Percentiles rank a stretch among this genome's conserved stretches.
Evolutionary conservation across 2,797 vertebrate species (phyloP).

Genomic region (Dermochelys coriacea): DNA sequence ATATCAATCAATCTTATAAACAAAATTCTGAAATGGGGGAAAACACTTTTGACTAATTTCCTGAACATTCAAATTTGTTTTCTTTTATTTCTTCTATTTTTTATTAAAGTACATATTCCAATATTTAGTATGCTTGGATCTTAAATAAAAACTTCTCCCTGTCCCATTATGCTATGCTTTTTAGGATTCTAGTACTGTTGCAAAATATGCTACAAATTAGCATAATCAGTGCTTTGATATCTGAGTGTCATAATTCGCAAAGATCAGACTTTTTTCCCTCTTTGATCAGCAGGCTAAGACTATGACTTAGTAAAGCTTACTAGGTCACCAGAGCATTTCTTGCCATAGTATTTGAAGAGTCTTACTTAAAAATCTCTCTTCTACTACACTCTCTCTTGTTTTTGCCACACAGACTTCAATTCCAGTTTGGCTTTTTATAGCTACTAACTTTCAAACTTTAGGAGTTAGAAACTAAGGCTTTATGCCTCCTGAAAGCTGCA

Average conservation of each 20-base stretch:
- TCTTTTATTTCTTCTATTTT: neutral
- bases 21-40: neutral
- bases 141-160: neutral
- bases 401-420: fast-evolving
- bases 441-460: neutral
- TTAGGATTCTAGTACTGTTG: slow-evolving; percentile 2
- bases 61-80: neutral
- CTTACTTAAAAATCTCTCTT: neutral
- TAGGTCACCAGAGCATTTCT: neutral
- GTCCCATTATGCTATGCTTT: slow-evolving; percentile 15
- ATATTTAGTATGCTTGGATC: neutral
- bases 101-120: neutral
- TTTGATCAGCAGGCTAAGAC: neutral
- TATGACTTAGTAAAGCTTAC: slow-evolving; percentile 16
- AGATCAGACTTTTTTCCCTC: neutral
- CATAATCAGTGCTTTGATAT: neutral
- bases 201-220: neutral
- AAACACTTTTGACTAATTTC: neutral
- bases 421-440: fast-evolving
- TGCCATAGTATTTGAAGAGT: neutral
- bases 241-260: neutral
- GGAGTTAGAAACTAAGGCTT: neutral
- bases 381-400: neutral
- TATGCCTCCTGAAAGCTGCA: neutral
- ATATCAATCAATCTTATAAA: neutral